Base-by-base conservation (phyloP, 35 echinoderm and acorn worm genomes). In the Ophiothrix spiculata region DNA sequence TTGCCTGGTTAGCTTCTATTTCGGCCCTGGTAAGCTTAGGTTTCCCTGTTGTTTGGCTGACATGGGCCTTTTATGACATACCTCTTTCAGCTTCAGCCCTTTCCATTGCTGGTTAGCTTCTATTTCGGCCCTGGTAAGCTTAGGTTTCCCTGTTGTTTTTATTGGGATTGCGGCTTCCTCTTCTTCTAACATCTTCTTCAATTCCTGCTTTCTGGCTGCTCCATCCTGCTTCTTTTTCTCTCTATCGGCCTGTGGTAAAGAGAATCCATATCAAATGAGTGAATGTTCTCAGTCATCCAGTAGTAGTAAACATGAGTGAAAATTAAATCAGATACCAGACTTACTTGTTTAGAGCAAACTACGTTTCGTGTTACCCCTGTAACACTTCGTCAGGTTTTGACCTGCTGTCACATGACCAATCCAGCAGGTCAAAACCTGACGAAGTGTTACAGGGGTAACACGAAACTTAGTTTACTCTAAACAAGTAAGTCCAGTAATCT, bases 211-310 rank as follows among this genome's bases (percentile, higher is more conserved):
- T 64, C 89, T 85, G 23, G 81, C 77, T 32, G 88, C 6, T 34
- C 90, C 81, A 78, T 98, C 95, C 41, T 91, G 81, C 38, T 81
- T 69, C 69, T 91, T 98, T 64, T 89, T 86, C 32, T 98, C 95
- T 56, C 88, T 98, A 25, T 87, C 54, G 21, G 45, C 45, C 45
- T 54, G 45, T 11, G 8, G 45, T n/a, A n/a, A n/a, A n/a, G n/a
- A n/a, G n/a, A n/a, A n/a, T n/a, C n/a, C n/a, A n/a, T n/a, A n/a
- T n/a, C n/a, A n/a, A n/a, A n/a, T n/a, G n/a, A n/a, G n/a, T n/a
- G n/a, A n/a, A n/a, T n/a, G n/a, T n/a, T n/a, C n/a, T n/a, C n/a
- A n/a, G n/a, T n/a, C n/a, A n/a, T n/a, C n/a, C n/a, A n/a, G n/a
- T n/a, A n/a, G n/a, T n/a, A n/a, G n/a, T n/a, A n/a, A n/a, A n/a